These are phyloP conservation scores for Busseola fusca DNA, from an alignment of 2,888 invertebrate genomes.

Conservation along the genomic window DNA sequence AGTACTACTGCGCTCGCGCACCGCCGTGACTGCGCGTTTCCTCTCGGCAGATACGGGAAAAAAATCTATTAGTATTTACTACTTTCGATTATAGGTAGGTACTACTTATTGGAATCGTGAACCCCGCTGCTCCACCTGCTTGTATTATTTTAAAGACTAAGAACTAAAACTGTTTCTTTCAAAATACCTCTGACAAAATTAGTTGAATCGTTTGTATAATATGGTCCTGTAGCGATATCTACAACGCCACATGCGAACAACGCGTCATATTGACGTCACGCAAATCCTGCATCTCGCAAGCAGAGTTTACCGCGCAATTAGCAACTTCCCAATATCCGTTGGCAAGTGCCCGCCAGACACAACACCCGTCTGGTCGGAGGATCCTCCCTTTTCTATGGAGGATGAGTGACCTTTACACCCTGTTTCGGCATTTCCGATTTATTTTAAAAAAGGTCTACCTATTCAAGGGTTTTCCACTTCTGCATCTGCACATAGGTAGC, in stretches of 20 bases:
- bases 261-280: no score
- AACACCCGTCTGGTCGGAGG: no score
- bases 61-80: constrained; percentile 40
- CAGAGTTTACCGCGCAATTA: no score
- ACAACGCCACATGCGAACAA: no score
- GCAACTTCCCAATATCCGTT: no score
- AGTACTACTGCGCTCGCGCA: constrained; percentile 48
- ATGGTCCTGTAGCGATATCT: neutral
- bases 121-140: neutral
- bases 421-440: neutral
- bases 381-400: no score
- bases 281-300: no score
- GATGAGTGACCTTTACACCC: no score
- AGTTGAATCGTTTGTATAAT: neutral
- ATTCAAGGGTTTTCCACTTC: neutral
- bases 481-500: neutral
- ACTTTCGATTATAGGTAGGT: constrained; percentile 34
- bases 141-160: neutral
- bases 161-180: no score
- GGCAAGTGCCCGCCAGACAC: no score
- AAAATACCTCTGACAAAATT: neutral
- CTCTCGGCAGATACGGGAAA: constrained; percentile 40
- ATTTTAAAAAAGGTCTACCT: neutral
- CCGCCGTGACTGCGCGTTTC: constrained; percentile 58
- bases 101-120: neutral